phyloP scores from a whole-genome alignment of 1,140 invertebrate genomes.

The Propsilocerus akamusi region DNA sequence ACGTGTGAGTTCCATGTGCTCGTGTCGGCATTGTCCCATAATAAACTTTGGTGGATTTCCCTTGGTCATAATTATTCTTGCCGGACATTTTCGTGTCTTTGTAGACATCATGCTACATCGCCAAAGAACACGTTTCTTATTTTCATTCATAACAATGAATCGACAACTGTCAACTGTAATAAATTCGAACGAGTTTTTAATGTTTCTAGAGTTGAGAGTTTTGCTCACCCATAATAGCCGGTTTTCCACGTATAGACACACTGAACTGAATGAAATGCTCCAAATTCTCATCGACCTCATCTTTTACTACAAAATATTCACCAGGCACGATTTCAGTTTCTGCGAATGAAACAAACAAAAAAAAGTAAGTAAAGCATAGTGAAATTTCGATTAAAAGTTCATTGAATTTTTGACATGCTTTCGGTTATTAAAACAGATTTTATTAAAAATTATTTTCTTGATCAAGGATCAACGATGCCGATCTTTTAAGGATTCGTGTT shows the following conservation, averaged over 20 bases:
- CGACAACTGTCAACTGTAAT: constrained; percentile 14
- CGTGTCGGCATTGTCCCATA: constrained; percentile 19
- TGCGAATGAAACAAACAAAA: neutral
- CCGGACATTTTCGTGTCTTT: constrained; percentile 23
- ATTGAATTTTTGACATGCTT: too few species aligned
- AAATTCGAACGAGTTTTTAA: neutral
- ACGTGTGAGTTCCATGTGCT: constrained; percentile 20
- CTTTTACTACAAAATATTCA: neutral
- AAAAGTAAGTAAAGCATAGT: neutral
- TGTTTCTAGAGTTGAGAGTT: neutral
- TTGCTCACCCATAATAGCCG: constrained; percentile 18
- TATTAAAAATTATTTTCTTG: too few species aligned
- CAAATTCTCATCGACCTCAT: too few species aligned
- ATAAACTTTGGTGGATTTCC: constrained; percentile 22
- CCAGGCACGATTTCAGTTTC: neutral
- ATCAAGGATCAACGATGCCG: too few species aligned
- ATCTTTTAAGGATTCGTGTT: too few species aligned
- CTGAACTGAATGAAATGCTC: neutral
- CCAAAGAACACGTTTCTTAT: constrained; percentile 23
- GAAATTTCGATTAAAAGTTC: too few species aligned
- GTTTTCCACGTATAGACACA: constrained; percentile 18
- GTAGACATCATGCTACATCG: constrained; percentile 24
- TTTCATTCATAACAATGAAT: constrained; percentile 23
- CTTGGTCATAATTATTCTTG: constrained; percentile 22
- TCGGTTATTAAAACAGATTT: too few species aligned